Base-by-base conservation (phyloP, 2,797 vertebrate genomes). In the Ambastaia sidthimunki region DNA sequence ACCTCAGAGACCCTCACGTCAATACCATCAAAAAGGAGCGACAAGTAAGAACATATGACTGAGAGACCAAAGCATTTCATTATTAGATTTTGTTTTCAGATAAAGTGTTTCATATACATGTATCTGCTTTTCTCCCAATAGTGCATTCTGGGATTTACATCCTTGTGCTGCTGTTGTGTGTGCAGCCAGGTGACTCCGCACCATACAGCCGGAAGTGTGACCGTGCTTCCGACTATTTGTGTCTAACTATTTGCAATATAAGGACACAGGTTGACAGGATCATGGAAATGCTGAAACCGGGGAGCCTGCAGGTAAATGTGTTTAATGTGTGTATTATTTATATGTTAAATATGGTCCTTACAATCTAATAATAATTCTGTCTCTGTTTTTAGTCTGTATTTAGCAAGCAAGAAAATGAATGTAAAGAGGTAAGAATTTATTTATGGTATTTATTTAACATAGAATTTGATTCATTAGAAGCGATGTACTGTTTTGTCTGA, bases 21-120 rank as follows among this genome's bases (percentile, higher is more conserved):
- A 28, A 23, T 16, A 37, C 3, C 10, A 34, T 7, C 19, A 47
- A n/a, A 10, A 11, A 70, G 10, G n/a, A 68, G 15, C 72, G 13
- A 80, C 15, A 74, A 84, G 83, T 84, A 82, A 82, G 83, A 62
- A 10, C 63, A 23, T 41, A 1, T 5, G 4, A 60, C 3, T 18
- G n/a, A 37, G 52, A 9, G 4, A 48, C 16, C 54, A 0, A 37
- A 19, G 21, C 11, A 71, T 47, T 21, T 52, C 1, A 10, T 25
- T 44, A 21, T 3, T 70, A 52, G 28, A 28, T 28, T 28, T 28
- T 2, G 4, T 28, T n/a, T 19, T 59, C 52, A 62, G 55, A 65
- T 37, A 15, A 28, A 62, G 59, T 44, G 1, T 18, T 18, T 72
- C 11, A 31, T 50, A 23, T 59, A 3, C n/a, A 31, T 23, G n/a